Conservation (phyloP, 2,113 vertebrate genomes). For the Indicator indicator region DNA sequence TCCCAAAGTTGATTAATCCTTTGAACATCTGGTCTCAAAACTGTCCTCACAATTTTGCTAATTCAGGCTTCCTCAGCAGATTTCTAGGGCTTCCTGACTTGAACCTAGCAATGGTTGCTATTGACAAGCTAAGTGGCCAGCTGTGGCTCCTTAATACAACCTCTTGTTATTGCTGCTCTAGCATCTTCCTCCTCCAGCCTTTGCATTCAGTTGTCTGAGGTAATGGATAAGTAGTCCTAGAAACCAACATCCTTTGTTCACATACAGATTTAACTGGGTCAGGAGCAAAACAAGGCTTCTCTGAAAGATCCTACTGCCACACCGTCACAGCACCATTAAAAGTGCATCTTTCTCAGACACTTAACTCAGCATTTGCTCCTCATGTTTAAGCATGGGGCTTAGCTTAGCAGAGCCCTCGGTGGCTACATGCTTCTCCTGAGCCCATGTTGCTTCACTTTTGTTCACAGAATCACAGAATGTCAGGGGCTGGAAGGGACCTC, state of each 20-base stretch:
- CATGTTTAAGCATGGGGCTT: not conserved
- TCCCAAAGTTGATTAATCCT: slow-evolving; percentile 13
- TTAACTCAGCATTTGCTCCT: not conserved
- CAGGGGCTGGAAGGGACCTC: too few species aligned
- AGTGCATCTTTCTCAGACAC: not conserved
- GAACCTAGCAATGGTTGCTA: not conserved
- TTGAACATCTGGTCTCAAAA: slow-evolving; percentile 17
- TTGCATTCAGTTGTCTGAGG: not conserved
- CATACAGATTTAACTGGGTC: not conserved
- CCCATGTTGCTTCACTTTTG: not conserved
- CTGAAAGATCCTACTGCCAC: not conserved
- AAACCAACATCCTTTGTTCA: not conserved
- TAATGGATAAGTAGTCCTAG: slow-evolving; percentile 3
- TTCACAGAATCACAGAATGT: too few species aligned
- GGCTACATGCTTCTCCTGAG: rapidly evolving
- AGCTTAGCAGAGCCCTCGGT: not conserved
- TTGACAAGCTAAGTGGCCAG: slow-evolving; percentile 53
- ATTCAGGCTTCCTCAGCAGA: slow-evolving; percentile 1
- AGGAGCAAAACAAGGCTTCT: not conserved
- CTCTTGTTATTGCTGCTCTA: not conserved
- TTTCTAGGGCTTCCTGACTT: slow-evolving; percentile 30
- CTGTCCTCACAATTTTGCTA: not conserved
- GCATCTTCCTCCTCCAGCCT: not conserved
- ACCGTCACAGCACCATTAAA: not conserved
- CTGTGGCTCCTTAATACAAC: slow-evolving; percentile 46